Percentiles rank a stretch among this genome's conserved stretches.
Evolutionary conservation across 2,797 vertebrate species (phyloP).

Genomic region (Micromesistius poutassou): DNA sequence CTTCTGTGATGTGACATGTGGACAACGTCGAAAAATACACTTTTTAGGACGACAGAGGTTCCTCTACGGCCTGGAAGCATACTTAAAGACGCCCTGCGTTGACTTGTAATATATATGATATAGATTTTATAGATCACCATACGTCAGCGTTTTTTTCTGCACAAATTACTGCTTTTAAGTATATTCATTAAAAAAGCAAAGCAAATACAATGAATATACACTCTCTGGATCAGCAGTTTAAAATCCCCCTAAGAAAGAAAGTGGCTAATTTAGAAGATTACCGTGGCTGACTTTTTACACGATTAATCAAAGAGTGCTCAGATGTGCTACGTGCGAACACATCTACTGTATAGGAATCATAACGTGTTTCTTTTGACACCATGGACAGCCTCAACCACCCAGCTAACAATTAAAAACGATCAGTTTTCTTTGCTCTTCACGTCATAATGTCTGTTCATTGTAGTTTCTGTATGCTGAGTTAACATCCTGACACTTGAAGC

Average conservation of each 20-base stretch:
- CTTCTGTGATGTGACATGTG: neutral
- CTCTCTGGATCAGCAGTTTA: constrained; percentile 48
- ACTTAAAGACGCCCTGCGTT: neutral
- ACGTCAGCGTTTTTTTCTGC: no score
- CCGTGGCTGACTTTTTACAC: constrained; percentile 43
- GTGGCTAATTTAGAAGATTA: constrained; percentile 57
- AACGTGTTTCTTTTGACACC: neutral
- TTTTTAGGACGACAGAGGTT: neutral
- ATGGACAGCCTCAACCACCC: neutral
- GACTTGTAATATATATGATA: neutral
- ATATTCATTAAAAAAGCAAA: neutral
- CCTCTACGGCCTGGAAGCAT: neutral
- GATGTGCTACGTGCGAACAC: constrained; percentile 38
- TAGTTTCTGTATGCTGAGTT: neutral
- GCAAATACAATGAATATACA: constrained; percentile 25
- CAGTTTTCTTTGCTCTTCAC: neutral
- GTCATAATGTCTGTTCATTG: no score
- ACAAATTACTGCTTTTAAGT: neutral
- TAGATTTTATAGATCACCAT: no score
- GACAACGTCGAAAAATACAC: neutral
- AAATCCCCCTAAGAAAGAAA: constrained; percentile 55
- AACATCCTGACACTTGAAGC: neutral
- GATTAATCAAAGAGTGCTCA: constrained; percentile 52
- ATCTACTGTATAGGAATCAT: constrained; percentile 18
- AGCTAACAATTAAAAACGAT: neutral